Evolutionary conservation across 2,888 invertebrate genomes (phyloP), one percentile per base, ranked within the genome.

Genomic region (Resseliella maxima): DNA sequence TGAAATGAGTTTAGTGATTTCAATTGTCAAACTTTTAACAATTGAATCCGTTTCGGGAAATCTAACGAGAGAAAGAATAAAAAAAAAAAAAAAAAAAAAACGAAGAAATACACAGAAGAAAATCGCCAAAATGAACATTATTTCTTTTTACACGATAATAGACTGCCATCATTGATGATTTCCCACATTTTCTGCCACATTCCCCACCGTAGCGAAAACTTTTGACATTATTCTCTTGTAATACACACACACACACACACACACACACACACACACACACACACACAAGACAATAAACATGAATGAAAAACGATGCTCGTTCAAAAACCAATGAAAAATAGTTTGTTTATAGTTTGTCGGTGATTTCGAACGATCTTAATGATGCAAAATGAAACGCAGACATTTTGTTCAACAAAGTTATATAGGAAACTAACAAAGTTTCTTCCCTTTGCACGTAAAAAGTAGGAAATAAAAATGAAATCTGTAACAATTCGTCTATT

Each of bases 301-400:
- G 31, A 72, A 15, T 59, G 59, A 59, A 72, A 31, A 72, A 72
- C 27, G 72, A 72, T 31, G 15, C 31, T 6, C 72, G 15, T 12
- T 31, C 1, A 12, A 50, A 31, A 24, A 0, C 10, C 10, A 72
- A 72, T 72, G 72, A 72, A 72, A 72, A 12, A 72, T 72, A 72
- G 72, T 72, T 72, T 72, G 72, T 72, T 72, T 72, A 35, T 72
- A 72, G 72, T 72, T 72, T 72, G 31, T 35, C 35, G 72, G 72
- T 72, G 72, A 72, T 72, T 72, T 35, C n/a, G n/a, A 72, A 72
- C 72, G 72, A 35, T 72, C 72, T 72, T 31, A 72, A 72, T 31
- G 72, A 72, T 72, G 72, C 31, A 72, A 72, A 31, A 72, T 72
- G 72, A 72, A 72, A 31, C 31, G 72, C 72, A 72, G 31, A 72